Evolutionary conservation across 2,113 vertebrate species (phyloP).

Genomic region (Lipotes vexillifer): DNA sequence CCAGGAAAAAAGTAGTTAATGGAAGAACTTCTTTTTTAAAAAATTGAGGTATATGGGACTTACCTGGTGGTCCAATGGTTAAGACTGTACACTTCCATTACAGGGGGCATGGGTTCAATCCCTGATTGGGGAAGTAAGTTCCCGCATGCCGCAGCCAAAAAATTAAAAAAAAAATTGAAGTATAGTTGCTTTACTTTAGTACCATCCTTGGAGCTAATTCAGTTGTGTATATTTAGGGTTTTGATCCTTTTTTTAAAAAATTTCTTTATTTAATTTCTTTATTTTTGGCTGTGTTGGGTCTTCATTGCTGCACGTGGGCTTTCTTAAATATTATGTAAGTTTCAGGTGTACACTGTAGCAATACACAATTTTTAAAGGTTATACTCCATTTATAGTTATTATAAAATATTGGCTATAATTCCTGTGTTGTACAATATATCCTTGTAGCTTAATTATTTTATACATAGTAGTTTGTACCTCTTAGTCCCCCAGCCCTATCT

Average conservation of each 20-base stretch:
- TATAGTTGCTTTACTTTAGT: background rate
- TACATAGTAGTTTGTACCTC: background rate
- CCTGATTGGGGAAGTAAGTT: background rate
- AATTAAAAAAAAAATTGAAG: background rate
- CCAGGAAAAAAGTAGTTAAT: conserved; percentile 15
- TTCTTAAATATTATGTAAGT: background rate
- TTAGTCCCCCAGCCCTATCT: background rate
- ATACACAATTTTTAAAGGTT: background rate
- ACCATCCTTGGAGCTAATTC: too few relatives aligned
- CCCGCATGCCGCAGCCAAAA: background rate
- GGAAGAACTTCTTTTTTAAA: background rate
- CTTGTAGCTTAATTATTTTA: background rate
- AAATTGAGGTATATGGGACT: background rate
- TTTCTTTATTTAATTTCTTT: too few relatives aligned
- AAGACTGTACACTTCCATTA: too few relatives aligned
- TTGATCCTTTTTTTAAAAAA: too few relatives aligned
- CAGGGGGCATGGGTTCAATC: background rate
- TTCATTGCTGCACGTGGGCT: too few relatives aligned
- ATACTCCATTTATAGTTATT: background rate
- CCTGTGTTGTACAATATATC: background rate
- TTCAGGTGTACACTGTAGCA: background rate
- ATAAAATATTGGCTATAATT: background rate
- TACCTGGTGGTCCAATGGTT: background rate
- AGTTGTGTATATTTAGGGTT: too few relatives aligned
- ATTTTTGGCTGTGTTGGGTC: too few relatives aligned